Base-by-base conservation (phyloP, 2,113 vertebrate species). In the Chaetodon trifascialis region DNA sequence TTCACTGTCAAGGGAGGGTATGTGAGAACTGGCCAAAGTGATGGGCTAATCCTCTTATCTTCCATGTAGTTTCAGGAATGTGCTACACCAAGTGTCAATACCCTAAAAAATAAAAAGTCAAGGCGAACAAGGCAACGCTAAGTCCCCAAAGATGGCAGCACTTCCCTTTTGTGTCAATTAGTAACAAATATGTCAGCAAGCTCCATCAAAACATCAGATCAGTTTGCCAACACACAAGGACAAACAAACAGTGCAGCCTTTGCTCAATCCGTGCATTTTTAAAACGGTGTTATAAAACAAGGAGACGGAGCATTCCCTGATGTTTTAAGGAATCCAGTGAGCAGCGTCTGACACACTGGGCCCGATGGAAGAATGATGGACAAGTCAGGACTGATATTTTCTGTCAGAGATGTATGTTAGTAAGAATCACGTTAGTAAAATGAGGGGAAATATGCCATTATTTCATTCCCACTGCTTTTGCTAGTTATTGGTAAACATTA, bases 101-200 rank as follows among this genome's bases (percentile, higher is more conserved):
- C 73, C 56, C 21, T 69, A 44, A 75, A 78, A 80, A 72, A 67
- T 17, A 60, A 56, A 36, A 77, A 67, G 54, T 63, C 36, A 34
- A 55, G 17, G 1, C 47, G 76, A 83, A 83, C 36, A 69, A 65
- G 34, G 34, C 30, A 76, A 54, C 1, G 63, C 44, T 15, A 38
- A 3, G 8, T 77, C 59, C 63, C 74, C 10, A 55, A 68, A 73
- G 56, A 73, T 21, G 19, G 19, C 15, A 58, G 38, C 23, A 19
- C n/a, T 84, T 75, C 82, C 38, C 74, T 42, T 76, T 67, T 47
- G 49, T 77, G 58, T 81, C 85, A 81, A 67, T 79, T 76, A 75
- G 46, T 2, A 69, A 71, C 11, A 81, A 72, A 84, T 38, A 66
- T 66, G 73, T 80, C 64, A 34, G 56, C 36, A 55, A 70, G 47